Conservation (phyloP, 2,797 vertebrate genomes). For the Phrynocephalus forsythii region DNA sequence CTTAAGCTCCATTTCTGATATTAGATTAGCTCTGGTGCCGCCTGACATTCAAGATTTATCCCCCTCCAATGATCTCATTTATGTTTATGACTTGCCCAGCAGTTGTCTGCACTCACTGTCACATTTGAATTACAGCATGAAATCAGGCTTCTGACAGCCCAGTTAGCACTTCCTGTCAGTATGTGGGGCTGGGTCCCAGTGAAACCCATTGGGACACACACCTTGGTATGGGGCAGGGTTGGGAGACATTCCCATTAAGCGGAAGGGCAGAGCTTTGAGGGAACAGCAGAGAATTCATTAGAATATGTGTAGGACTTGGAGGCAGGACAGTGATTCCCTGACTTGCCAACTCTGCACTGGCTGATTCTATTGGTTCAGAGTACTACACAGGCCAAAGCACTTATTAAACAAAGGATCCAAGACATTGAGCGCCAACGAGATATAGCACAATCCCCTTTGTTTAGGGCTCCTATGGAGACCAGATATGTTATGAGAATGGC, state of each 20-base stretch:
- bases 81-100: constrained; percentile 35
- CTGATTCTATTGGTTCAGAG: too few relatives aligned
- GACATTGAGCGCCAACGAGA: too few relatives aligned
- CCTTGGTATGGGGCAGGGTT: not conserved
- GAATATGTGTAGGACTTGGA: not conserved
- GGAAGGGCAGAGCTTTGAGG: not conserved
- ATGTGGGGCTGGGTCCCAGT: not conserved
- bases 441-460: too few relatives aligned
- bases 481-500: too few relatives aligned
- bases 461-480: too few relatives aligned
- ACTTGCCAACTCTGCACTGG: not conserved
- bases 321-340: not conserved
- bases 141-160: not conserved
- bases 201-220: not conserved
- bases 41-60: constrained; percentile 47
- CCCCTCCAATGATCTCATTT: constrained; percentile 26
- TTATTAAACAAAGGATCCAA: too few relatives aligned
- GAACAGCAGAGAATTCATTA: not conserved
- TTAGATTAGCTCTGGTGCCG: constrained; percentile 28
- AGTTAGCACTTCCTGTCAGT: not conserved
- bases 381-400: too few relatives aligned
- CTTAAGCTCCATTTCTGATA: constrained; percentile 35
- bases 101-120: constrained; percentile 6
- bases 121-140: not conserved
- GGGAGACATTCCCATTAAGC: not conserved